A percentile compares a stretch with the other conserved stretches of the same genome.
phyloP scores from a whole-genome alignment of 2,888 invertebrate genomes.

The Drosophila kanekoi region DNA sequence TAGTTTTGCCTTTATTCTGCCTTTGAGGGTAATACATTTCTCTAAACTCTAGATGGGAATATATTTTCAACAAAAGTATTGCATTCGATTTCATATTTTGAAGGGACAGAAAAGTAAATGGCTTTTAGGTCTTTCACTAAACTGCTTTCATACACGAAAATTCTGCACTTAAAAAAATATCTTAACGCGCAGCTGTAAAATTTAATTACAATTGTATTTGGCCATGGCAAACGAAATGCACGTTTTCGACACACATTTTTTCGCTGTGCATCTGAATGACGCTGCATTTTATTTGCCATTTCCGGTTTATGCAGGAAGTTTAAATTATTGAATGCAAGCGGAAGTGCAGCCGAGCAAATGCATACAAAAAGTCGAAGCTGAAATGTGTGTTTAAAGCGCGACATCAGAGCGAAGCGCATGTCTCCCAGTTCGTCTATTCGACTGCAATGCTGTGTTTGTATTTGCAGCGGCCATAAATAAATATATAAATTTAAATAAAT shows the following conservation, averaged over 20 bases:
- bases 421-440: conserved; percentile 18
- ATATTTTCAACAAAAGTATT: not conserved
- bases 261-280: conserved; percentile 53
- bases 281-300: conserved; percentile 75
- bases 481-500: conserved; percentile 78
- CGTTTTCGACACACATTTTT: conserved; percentile 14
- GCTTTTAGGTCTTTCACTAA: not conserved
- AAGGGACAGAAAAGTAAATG: not conserved
- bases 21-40: not conserved
- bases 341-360: conserved; percentile 65
- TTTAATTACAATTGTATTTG: conserved; percentile 13
- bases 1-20: not conserved
- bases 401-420: conserved; percentile 20
- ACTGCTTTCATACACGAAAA: no score
- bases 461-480: conserved; percentile 67
- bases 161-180: not conserved
- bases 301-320: conserved; percentile 75
- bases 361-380: conserved; percentile 45
- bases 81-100: not conserved
- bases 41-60: not conserved
- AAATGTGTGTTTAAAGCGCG: conserved; percentile 57
- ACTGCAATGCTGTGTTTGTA: conserved; percentile 39
- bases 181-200: not conserved
- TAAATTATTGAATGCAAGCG: conserved; percentile 76
- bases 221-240: conserved; percentile 10